Evolutionary conservation across 1,140 invertebrate genomes (phyloP).

Genomic region (Atta texana): DNA sequence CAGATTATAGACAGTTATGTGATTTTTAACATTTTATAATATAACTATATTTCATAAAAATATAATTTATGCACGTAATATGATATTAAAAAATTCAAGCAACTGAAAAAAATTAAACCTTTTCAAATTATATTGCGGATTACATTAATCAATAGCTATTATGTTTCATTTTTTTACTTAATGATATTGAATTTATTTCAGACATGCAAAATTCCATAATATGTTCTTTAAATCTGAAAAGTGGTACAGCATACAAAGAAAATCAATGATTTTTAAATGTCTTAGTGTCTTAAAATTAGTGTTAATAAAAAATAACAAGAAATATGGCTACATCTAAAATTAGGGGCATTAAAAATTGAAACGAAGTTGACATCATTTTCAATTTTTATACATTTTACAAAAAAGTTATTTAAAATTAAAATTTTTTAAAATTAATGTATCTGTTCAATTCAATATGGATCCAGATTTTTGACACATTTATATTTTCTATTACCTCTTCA

Average conservation of each 20-base stretch:
- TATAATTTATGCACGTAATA: not conserved
- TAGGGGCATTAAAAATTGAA: not conserved
- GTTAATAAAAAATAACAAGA: not conserved
- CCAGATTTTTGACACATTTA: not conserved
- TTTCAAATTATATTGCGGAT: not conserved
- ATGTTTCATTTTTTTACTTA: not conserved
- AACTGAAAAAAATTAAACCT: not conserved
- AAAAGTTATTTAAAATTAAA: not conserved
- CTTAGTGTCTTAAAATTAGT: not conserved
- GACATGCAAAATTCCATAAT: not conserved
- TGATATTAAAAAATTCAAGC: not conserved
- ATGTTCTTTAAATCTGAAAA: not conserved
- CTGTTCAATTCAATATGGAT: not conserved
- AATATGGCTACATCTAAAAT: constrained; percentile 25
- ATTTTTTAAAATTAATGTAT: constrained; percentile 7
- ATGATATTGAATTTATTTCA: not conserved
- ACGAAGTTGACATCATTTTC: not conserved
- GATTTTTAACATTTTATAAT: not conserved
- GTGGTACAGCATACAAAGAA: not conserved
- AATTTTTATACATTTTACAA: not conserved
- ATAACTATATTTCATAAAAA: constrained; percentile 3
- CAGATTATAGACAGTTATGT: not conserved
- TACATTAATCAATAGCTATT: constrained; percentile 6
- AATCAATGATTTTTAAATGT: constrained; percentile 19
- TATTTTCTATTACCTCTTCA: not conserved